phyloP scores from a whole-genome alignment of 2,797 vertebrate species.

The Echiichthys vipera region DNA sequence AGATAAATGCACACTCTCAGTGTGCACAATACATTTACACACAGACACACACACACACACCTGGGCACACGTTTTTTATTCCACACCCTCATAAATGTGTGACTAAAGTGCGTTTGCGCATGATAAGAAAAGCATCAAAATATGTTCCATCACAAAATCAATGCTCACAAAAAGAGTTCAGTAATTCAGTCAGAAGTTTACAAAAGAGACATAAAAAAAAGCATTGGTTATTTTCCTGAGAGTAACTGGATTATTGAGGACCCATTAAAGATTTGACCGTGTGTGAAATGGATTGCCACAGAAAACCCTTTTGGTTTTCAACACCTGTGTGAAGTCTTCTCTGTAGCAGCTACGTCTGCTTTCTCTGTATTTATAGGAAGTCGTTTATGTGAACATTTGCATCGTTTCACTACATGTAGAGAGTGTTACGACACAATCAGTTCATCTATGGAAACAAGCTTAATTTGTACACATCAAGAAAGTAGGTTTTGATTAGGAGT shows the following conservation, averaged over 20 bases:
- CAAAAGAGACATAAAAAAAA: neutral
- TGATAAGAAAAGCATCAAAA: neutral
- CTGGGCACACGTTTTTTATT: no score
- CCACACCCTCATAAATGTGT: neutral
- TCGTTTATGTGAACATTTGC: neutral
- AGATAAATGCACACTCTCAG: no score
- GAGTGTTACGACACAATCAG: neutral
- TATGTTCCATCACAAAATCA: no score
- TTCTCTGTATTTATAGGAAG: constrained; percentile 4
- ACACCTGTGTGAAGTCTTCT: neutral
- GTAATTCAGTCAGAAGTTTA: constrained; percentile 32
- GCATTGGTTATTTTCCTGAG: neutral
- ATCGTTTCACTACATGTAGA: neutral
- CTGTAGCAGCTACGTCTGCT: neutral
- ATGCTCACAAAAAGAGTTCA: neutral
- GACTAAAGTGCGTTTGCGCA: neutral
- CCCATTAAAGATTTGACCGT: neutral
- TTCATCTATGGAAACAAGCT: neutral
- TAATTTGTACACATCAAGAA: neutral
- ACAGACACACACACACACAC: neutral
- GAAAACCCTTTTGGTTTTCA: neutral
- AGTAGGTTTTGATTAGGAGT: neutral
- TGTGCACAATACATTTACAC: neutral
- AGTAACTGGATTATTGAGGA: neutral
- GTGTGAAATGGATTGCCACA: neutral